phyloP scores from a whole-genome alignment of 2,888 invertebrate genomes.

The Archips xylosteana region DNA sequence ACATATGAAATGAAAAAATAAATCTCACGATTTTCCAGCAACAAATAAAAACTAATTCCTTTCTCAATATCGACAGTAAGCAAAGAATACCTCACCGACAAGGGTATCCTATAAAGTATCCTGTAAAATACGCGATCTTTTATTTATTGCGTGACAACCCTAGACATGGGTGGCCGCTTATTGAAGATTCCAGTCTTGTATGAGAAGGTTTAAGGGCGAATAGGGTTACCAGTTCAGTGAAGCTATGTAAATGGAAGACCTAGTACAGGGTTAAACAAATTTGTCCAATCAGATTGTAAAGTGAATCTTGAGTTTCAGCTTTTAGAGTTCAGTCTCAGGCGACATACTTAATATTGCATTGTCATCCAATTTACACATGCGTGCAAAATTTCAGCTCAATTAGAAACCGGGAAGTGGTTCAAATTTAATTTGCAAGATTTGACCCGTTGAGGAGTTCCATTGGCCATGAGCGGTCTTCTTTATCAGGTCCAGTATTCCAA shows the following conservation, averaged over 20 bases:
- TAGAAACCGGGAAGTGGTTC: no score
- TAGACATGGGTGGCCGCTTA: conserved; percentile 36
- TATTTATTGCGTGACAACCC: conserved; percentile 37
- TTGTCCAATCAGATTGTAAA: no score
- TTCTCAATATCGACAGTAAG: conserved; percentile 24
- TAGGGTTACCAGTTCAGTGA: conserved; percentile 9
- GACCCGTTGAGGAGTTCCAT: no score
- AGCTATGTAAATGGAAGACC: conserved; percentile 1
- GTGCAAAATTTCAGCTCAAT: no score
- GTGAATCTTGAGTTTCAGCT: no score
- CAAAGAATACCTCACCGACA: conserved; percentile 26
- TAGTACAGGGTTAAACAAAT: no score
- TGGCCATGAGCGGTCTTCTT: no score
- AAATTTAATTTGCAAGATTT: no score
- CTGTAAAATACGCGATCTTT: conserved; percentile 10
- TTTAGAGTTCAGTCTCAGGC: no score
- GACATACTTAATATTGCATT: no score
- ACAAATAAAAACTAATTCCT: conserved; percentile 10
- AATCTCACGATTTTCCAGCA: background rate
- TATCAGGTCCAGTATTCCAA: no score
- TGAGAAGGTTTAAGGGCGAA: conserved; percentile 23
- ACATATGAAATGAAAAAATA: background rate
- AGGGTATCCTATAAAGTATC: conserved; percentile 35
- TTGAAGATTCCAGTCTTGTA: conserved; percentile 37
- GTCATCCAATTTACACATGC: no score